Percentiles rank a stretch among this genome's conserved stretches.
Evolutionary conservation across 2,797 vertebrate genomes (phyloP).

Genomic region (Yasuhikotakia modesta): DNA sequence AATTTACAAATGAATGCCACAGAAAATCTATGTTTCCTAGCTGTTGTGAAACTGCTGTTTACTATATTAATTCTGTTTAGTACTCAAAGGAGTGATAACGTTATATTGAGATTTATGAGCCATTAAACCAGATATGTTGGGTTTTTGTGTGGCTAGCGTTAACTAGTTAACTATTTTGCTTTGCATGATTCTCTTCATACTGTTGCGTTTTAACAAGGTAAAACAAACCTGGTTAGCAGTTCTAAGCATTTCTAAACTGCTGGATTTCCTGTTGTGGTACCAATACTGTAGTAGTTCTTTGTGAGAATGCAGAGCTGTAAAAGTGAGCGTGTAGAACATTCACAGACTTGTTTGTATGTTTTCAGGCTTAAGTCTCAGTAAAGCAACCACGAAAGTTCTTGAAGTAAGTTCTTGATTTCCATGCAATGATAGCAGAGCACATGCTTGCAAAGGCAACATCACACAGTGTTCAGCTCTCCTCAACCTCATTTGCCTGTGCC

Average conservation of each 20-base stretch:
- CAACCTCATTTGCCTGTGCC: constrained; percentile 37
- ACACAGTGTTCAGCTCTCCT: not conserved
- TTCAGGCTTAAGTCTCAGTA: not conserved
- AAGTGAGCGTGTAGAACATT: not conserved
- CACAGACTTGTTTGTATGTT: not conserved
- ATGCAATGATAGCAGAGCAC: not conserved
- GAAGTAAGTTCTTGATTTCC: constrained; percentile 40
- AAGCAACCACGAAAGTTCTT: constrained; percentile 49
- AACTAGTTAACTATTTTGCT: no score
- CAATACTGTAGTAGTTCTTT: not conserved
- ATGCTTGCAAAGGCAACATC: constrained; percentile 11
- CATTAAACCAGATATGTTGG: no score
- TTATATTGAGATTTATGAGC: no score
- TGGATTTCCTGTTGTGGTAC: no score
- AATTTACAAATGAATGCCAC: not conserved
- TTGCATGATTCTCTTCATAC: no score
- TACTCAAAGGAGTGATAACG: not conserved
- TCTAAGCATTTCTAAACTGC: no score
- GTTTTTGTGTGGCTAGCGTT: no score
- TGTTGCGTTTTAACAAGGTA: no score
- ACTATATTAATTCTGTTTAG: not conserved
- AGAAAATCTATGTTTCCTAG: not conserved
- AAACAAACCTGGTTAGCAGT: no score
- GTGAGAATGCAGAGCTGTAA: not conserved
- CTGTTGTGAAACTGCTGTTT: not conserved